phyloP scores from a whole-genome alignment of 2,888 invertebrate genomes.

The Dysmachus trigonus region DNA sequence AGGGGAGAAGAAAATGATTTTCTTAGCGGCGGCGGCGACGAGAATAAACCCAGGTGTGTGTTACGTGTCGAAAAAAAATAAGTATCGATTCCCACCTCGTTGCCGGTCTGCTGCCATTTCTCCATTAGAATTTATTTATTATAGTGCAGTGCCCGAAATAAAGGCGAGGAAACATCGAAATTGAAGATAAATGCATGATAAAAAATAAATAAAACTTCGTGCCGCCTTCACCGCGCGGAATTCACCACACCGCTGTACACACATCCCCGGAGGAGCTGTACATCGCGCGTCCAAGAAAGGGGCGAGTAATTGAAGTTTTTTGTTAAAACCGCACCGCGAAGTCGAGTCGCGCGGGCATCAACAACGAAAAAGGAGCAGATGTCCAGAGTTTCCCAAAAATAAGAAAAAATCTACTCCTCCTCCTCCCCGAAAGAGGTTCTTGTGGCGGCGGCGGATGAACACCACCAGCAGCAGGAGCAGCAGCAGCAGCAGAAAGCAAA shows the following conservation, averaged over 20 bases:
- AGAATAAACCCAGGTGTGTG: background rate
- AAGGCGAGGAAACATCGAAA: conserved; percentile 10
- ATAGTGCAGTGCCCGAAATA: background rate
- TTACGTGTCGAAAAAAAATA: background rate
- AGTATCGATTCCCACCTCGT: conserved; percentile 6
- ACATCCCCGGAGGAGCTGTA: background rate
- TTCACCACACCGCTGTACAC: background rate
- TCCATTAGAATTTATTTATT: conserved; percentile 23
- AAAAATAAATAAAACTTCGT: background rate
- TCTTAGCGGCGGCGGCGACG: background rate
- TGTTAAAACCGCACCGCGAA: background rate
- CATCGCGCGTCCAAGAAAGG: background rate
- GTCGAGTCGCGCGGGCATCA: background rate
- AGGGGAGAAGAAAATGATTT: background rate
- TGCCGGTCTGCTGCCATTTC: background rate
- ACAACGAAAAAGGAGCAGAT: conserved; percentile 37
- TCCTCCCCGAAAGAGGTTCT: background rate
- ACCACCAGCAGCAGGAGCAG: background rate
- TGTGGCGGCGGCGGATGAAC: background rate
- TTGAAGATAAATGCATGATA: conserved; percentile 30
- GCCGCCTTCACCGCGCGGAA: background rate
- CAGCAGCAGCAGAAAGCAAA: background rate
- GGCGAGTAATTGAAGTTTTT: conserved; percentile 33
- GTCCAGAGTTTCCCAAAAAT: conserved; percentile 32
- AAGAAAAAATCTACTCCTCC: background rate